These are phyloP conservation scores for Acanthococcus lagerstroemiae DNA, from an alignment of 2,888 invertebrate species.

Conservation along the genomic window DNA sequence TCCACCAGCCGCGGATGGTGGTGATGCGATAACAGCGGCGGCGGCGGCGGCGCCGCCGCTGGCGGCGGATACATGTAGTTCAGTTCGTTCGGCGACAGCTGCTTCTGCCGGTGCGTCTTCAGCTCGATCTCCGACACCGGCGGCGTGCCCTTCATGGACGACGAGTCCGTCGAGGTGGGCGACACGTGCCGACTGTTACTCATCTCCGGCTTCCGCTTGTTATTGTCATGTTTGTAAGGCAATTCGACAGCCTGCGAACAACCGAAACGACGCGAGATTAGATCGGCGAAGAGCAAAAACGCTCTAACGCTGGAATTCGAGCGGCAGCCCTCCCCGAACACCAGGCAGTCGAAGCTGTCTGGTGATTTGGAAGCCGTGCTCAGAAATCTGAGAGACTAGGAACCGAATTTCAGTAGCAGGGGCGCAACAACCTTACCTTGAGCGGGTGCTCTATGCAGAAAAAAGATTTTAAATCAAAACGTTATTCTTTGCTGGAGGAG, in stretches of 20 bases:
- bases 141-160: conserved; percentile 35
- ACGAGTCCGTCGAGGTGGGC: conserved; percentile 43
- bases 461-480: too few relatives aligned
- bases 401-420: too few relatives aligned
- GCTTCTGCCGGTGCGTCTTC: conserved; percentile 42
- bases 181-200: conserved; percentile 41
- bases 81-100: conserved; percentile 44
- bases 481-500: too few relatives aligned
- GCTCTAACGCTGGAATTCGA: too few relatives aligned
- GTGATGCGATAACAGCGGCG: conserved; percentile 35
- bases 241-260: conserved; percentile 85
- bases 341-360: too few relatives aligned
- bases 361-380: too few relatives aligned
- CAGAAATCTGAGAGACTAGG: too few relatives aligned
- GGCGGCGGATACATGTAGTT: not conserved
- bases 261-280: too few relatives aligned
- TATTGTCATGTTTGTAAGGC: conserved; percentile 42
- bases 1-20: not conserved
- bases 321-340: too few relatives aligned
- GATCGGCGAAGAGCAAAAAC: too few relatives aligned
- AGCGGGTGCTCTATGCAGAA: too few relatives aligned
- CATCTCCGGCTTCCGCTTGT: conserved; percentile 50
- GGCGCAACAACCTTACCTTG: too few relatives aligned
- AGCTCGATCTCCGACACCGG: conserved; percentile 39
- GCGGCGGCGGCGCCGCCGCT: conserved; percentile 27